Base-by-base conservation (phyloP, 2,797 vertebrate genomes). In the Taeniopygia guttata region DNA sequence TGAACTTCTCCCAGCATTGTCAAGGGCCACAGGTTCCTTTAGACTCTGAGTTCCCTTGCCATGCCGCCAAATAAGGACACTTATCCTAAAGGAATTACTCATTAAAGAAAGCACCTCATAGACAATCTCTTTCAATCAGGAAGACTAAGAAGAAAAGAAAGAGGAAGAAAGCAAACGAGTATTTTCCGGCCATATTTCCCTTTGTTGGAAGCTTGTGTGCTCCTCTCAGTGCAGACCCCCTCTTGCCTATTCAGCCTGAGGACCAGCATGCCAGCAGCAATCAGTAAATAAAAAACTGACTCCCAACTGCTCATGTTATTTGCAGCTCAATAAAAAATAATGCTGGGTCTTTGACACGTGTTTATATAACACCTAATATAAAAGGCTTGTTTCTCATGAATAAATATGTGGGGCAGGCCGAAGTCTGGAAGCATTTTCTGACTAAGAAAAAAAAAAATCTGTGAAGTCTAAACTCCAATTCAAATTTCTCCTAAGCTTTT, bases 291-390 rank as follows among this genome's bases (percentile, higher is more conserved):
- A 77, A 87, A 88, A 83, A 36, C 16, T 63, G 82, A 54, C 76
- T 80, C 79, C 69, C 64, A 93, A 93, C 76, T 69, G 69, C 84
- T 92, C 78, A 36, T 29, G 42, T 81, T 94, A 88, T 88, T 95
- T 90, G 85, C 90, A 89, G 88, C 88, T 91, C 88, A 84, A 79
- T 94, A 90, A 90, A 91, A 90, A 89, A 74, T 86, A 96, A 82
- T 21, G 84, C 84, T 73, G 51, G 84, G 81, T 87, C 96, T 96
- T 93, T 91, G 87, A 94, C 89, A 88, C 23, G 0, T 78, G 51
- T 93, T 94, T 94, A 89, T 90, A 10, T 81, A 92, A 94, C 95
- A 95, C 82, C 74, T 81, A 95, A 92, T 91, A 92, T 78, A 93
- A 96, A 95, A 89, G 89, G 70, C 76, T 42, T 95, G 83, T 77